Base-by-base conservation (phyloP, 2,888 invertebrate genomes). In the Amiota communis region DNA sequence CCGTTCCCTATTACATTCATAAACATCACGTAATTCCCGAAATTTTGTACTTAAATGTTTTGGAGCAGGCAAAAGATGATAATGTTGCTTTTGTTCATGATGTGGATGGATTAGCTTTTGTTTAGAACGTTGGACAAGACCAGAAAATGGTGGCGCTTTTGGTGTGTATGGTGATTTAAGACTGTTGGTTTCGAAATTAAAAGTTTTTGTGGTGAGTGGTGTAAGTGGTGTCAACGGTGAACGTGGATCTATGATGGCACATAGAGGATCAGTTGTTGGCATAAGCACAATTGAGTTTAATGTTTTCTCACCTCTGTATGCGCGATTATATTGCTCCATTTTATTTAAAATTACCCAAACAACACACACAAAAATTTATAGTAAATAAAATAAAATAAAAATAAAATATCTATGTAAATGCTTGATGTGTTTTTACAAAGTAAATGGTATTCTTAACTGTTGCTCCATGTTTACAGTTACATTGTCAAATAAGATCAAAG, bases 191-290 rank as follows among this genome's bases (percentile, higher is more conserved):
- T 85, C 84, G 74, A 84, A 86, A 13, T 74, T 76, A 23, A 86
- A 86, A 12, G 74, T 65, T 8, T 80, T 78, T 3, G 79, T 75
- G 46, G 77, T 74, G 0, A 82, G 77, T 0, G 86, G 86, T 0
- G 86, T 86, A 47, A 87, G 17, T 2, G 87, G 86, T 0, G 80
- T 78, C 61, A 85, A 70, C 4, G 86, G 86, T 0, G 87, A 86
- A 15, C 72, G 78, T 12, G 79, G 80, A 80, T 84, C 86, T 87
- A 49, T 23, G n/a, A 10, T 46, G 36, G 2, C 3, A 1, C 23
- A 49, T 12, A 49, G 11, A n/a, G 11, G 13, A 3, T 48, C n/a
- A 48, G 12, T n/a, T 17, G 11, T 48, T 15, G n/a, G 47, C 11
- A 17, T 65, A 17, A 46, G n/a, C 8, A 15, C 1, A 36, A 36